Conservation (phyloP, 2,797 vertebrate genomes). For the Lagorchestes hirsutus region DNA sequence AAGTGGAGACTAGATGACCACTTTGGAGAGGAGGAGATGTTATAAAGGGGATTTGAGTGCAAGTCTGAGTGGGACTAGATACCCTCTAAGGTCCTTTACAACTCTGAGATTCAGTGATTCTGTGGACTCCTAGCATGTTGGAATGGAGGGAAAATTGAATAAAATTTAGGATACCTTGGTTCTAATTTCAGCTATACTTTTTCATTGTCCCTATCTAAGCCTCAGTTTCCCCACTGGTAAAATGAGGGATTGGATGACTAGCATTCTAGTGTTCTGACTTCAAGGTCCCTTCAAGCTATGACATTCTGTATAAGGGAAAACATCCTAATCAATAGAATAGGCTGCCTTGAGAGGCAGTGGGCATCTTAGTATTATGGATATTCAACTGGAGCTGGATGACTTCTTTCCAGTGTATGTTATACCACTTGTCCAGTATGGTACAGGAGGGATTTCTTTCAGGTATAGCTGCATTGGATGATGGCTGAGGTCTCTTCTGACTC, state of each 20-base stretch:
- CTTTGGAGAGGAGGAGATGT: neutral
- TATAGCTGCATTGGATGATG: neutral
- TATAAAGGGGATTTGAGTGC: neutral
- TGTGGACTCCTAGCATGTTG: neutral
- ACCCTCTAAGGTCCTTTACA: neutral
- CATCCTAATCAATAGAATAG: neutral
- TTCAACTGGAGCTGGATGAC: neutral
- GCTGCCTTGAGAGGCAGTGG: neutral
- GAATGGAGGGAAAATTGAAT: neutral
- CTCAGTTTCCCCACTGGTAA: neutral
- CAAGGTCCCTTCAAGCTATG: neutral
- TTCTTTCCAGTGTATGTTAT: neutral
- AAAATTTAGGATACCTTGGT: neutral
- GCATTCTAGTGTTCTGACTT: neutral
- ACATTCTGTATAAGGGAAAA: neutral
- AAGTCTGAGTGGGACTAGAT: neutral
- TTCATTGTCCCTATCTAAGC: neutral
- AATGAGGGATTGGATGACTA: neutral
- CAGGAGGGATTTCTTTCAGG: neutral
- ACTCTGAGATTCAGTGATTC: neutral
- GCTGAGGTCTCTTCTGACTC: neutral
- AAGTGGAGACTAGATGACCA: neutral
- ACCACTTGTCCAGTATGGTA: neutral
- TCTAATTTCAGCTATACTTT: neutral
- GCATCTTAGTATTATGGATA: neutral